phyloP scores from a whole-genome alignment of 2,888 invertebrate species.

The Microplitis deprimator region DNA sequence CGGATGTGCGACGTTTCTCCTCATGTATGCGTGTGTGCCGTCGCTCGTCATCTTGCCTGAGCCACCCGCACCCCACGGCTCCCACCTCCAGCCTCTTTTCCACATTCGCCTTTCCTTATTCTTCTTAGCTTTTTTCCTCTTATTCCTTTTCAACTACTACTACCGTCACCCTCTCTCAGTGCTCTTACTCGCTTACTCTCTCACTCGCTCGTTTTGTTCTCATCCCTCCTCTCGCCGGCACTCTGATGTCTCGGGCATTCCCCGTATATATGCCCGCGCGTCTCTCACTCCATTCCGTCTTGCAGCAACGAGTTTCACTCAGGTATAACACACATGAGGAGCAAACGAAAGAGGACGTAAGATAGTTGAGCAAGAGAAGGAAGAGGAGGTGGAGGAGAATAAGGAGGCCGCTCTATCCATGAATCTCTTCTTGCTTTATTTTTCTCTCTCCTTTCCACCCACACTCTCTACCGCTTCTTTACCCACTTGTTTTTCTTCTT shows the following conservation, averaged over 20 bases:
- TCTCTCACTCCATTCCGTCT: conserved; percentile 7
- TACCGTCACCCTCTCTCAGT: neutral
- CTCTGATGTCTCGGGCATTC: neutral
- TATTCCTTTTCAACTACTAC: conserved; percentile 10
- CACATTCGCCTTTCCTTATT: conserved; percentile 19
- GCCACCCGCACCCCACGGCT: neutral
- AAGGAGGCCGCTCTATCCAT: too few relatives aligned
- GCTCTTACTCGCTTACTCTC: neutral
- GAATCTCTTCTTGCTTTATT: neutral
- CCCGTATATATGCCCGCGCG: conserved; percentile 2
- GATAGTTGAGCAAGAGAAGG: conserved; percentile 55
- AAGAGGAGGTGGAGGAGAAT: conserved; percentile 10
- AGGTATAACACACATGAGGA: conserved; percentile 18
- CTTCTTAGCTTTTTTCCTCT: conserved; percentile 25
- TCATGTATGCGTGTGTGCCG: conserved; percentile 38
- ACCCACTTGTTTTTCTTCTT: neutral
- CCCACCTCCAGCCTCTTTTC: neutral
- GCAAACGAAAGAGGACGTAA: conserved; percentile 56
- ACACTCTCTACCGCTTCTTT: conserved; percentile 5
- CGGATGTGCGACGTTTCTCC: conserved; percentile 36
- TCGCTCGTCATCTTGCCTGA: conserved; percentile 20
- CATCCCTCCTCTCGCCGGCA: conserved; percentile 37
- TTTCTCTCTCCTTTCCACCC: conserved; percentile 22
- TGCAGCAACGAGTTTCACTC: conserved; percentile 8
- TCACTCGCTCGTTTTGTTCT: conserved; percentile 37